These are phyloP conservation scores for Chiridota heheva DNA, from an alignment of 35 echinoderm and acorn worm species.

Conservation along the genomic window DNA sequence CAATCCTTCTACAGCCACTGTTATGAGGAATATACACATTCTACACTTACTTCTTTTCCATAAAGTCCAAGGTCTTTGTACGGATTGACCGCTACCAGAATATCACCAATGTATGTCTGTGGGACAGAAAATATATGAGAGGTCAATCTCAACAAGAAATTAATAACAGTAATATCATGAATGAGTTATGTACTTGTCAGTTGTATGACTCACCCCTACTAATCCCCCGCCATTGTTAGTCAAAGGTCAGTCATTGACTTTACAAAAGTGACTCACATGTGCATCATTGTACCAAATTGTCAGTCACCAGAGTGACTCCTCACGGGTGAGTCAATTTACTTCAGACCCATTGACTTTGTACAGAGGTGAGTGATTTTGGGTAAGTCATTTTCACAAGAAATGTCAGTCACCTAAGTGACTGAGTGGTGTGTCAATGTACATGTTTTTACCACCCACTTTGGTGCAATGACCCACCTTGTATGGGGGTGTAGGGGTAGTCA, in stretches of 20 bases:
- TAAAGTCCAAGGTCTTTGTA: conserved; percentile 90
- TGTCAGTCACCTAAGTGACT: no score
- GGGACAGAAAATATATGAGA: conserved; percentile 17
- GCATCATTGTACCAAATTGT: not conserved
- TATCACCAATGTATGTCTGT: conserved; percentile 97
- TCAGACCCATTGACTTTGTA: no score
- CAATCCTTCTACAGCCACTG: not conserved
- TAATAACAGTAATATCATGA: not conserved
- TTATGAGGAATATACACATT: not conserved
- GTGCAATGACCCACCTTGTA: no score
- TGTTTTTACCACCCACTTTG: no score
- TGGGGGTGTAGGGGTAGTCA: no score
- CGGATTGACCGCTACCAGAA: conserved; percentile 92
- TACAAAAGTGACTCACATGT: not conserved
- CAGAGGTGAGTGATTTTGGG: no score
- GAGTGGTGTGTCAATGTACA: no score
- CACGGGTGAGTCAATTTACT: not conserved
- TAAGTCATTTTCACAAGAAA: no score
- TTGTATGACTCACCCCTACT: no score
- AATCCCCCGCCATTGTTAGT: not conserved
- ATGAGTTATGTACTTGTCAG: not conserved
- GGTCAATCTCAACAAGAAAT: not conserved
- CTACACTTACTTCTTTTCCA: conserved; percentile 54
- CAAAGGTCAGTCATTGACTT: not conserved
- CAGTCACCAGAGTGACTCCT: no score